phyloP scores from a whole-genome alignment of 2,113 vertebrate species.

The Procavia capensis region DNA sequence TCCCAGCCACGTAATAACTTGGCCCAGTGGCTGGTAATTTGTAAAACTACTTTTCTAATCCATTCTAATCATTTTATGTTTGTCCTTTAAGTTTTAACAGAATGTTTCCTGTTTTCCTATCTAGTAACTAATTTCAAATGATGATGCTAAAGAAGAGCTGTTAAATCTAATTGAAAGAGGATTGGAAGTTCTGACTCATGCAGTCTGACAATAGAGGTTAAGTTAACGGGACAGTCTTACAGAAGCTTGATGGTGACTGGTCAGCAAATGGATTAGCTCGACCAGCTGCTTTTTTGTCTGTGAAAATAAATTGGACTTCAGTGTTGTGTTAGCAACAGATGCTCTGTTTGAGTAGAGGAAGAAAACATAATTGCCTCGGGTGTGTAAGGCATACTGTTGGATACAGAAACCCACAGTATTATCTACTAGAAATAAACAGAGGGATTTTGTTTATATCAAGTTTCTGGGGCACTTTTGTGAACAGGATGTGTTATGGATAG shows the following conservation, averaged over 20 bases:
- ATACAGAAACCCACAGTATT: constrained; percentile 56
- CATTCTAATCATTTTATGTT: neutral
- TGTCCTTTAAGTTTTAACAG: constrained; percentile 54
- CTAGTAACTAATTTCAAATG: constrained; percentile 60
- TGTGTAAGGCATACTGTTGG: constrained; percentile 69
- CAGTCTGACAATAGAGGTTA: constrained; percentile 82
- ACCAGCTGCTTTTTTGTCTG: constrained; percentile 72
- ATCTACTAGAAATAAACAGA: constrained; percentile 71
- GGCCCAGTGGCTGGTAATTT: constrained; percentile 20
- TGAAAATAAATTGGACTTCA: constrained; percentile 63
- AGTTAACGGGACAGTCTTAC: constrained; percentile 80
- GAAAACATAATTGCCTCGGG: constrained; percentile 56
- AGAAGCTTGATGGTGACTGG: constrained; percentile 65
- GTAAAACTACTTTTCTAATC: neutral
- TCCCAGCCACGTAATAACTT: constrained; percentile 27
- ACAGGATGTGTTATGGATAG: constrained; percentile 72
- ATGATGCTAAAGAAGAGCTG: constrained; percentile 58
- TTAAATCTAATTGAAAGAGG: constrained; percentile 79
- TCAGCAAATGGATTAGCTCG: constrained; percentile 77
- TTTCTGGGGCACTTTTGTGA: constrained; percentile 74
- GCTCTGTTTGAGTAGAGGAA: constrained; percentile 45
- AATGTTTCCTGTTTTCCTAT: constrained; percentile 19
- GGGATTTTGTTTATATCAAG: constrained; percentile 73
- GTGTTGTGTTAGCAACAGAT: constrained; percentile 68
- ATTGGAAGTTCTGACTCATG: constrained; percentile 78